Base-by-base conservation (phyloP, 1,140 invertebrate genomes). In the Anagrus nilaparvatae region DNA sequence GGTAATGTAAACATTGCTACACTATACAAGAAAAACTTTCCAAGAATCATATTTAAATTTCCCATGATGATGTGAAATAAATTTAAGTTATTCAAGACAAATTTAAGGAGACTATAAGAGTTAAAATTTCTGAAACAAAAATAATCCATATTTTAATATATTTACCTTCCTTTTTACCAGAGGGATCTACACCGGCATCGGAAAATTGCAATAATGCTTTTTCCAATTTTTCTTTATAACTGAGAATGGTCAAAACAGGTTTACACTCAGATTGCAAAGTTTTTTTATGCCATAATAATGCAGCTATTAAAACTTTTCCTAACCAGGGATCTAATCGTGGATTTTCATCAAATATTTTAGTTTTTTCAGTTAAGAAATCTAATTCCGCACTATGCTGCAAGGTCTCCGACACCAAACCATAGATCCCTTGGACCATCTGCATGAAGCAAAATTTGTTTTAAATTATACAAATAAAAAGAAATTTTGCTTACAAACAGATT, bases 1-100 rank as follows among this genome's bases (percentile, higher is more conserved):
- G 87, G 87, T 40, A 89, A 56, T 5, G 83, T 82, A 51, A 88
- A 87, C 85, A 90, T 89, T 4, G 82, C 73, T 31, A 80, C 56
- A 64, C 82, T 88, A 52, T 81, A 87, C n/a, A 87, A 63, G 28
- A 87, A 71, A 12, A 90, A 61, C 48, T 74, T 74, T 29, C 72
- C 67, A 24, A 84, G 58, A n/a, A 76, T 77, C 44, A 30, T 5
- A 6, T 40, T 29, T 0, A 48, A 19, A 14, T 29, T 38, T 6
- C 40, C 32, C 14, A 51, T 51, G n/a, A n/a, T n/a, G n/a, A n/a
- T n/a, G n/a, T n/a, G n/a, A n/a, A n/a, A n/a, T n/a, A n/a, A n/a
- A n/a, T n/a, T n/a, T n/a, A n/a, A n/a, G n/a, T n/a, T n/a, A n/a
- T n/a, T n/a, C n/a, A n/a, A n/a, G n/a, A n/a, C n/a, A n/a, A n/a